Evolutionary conservation across 1,140 invertebrate species (phyloP), one percentile per base, ranked within the genome.

Genomic region (Pogonus chalceus): DNA sequence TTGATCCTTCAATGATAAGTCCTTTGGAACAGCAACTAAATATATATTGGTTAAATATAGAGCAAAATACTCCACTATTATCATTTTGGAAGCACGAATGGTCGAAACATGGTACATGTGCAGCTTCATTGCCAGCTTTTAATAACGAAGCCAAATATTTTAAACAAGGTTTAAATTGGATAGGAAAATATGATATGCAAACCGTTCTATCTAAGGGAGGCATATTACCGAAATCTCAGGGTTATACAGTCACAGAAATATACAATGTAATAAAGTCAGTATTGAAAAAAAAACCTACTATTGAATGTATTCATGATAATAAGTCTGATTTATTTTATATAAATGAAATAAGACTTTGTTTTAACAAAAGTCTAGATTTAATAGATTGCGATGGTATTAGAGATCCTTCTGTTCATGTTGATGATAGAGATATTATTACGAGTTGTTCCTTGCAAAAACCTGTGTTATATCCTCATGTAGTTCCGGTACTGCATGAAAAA

Each of bases 31-130:
- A 66, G 12, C 69, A 83, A 37, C 61, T 92, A 23, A 70, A 81
- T 51, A 68, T 78, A 23, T 79, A 77, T 47, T 92, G 89, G 89
- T 78, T 79, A 1, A 86, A 90, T 60, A 73, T 92, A 53, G 79
- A 87, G 64, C 76, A 59, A 70, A 75, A 71, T 56, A 78, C 71
- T 1, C 68, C 73, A 26, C 63, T 69, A 10, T 75, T 81, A 59
- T 74, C 76, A 4, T 75, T 92, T 4, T 92, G 88, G 89, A 72
- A 80, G 55, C 87, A 92, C 56, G 89, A 91, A 66, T 92, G 88
- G 88, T 66, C 74, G 1, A 92, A 91, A 63, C 89, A 92, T 66
- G 89, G 88, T 0, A 88, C 88, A 0, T 92, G 89, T 63, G 85
- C 87, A 14, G 72, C 79, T 0, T 60, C 65, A 4, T 55, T 89